Conservation (phyloP, 2,113 vertebrate genomes). For the Rynchops niger region DNA sequence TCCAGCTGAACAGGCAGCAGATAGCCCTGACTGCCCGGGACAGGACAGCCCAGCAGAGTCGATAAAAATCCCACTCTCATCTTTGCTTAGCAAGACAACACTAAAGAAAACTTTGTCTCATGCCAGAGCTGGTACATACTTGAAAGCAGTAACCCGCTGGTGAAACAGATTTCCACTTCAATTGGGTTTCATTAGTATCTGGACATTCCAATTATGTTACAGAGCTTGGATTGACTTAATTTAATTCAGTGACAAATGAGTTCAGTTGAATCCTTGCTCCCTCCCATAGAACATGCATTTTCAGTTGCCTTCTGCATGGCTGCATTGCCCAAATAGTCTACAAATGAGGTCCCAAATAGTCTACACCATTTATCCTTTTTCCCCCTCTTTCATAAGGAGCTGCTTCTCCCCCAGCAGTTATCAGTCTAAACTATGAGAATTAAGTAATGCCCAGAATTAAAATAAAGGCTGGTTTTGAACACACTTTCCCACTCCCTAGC, state of each 20-base stretch:
- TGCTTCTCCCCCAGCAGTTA: background rate
- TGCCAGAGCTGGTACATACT: background rate
- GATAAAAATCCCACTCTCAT: background rate
- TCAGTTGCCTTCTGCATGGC: background rate
- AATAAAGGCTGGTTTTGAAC: background rate
- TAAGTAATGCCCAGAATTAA: background rate
- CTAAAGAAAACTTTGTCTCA: background rate
- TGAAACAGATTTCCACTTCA: background rate
- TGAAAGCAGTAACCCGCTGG: background rate
- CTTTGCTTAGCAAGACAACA: background rate
- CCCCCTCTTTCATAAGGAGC: background rate
- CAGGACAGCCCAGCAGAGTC: background rate
- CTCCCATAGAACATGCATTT: background rate
- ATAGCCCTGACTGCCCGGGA: background rate
- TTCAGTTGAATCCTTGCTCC: background rate
- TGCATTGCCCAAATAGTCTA: background rate
- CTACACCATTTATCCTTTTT: background rate
- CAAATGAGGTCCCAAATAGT: background rate
- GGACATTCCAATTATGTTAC: background rate
- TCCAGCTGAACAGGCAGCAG: background rate
- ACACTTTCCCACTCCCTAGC: background rate
- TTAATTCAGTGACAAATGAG: background rate
- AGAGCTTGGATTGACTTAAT: background rate
- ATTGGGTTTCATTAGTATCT: background rate
- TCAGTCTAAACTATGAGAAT: background rate